Base-by-base conservation (phyloP, 2,888 invertebrate genomes). In the Perizoma flavofasciatum region DNA sequence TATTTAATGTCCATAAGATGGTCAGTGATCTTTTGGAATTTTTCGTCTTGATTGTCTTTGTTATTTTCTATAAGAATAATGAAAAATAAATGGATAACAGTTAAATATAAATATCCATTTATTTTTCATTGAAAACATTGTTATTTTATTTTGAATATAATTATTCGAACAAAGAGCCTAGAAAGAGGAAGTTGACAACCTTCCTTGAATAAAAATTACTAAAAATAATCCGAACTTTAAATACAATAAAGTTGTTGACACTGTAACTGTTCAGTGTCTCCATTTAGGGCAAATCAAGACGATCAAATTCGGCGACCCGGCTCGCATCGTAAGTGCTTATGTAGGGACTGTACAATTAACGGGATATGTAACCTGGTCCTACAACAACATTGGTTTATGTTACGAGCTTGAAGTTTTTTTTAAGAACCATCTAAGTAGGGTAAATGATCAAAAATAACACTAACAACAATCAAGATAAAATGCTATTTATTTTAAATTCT, bases 301-400 rank as follows among this genome's bases (percentile, higher is more conserved):
- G 68, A 75, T 81, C 78, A 76, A 79, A 78, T 79, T 80, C 72
- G 82, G 72, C 70, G 74, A 81, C 81, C 70, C 72, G 77, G 66
- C 72, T 71, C 71, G 88, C 81, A 85, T 89, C 74, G 73, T 82
- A 86, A 87, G 80, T 70, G 77, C 81, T 79, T 81, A 78, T 79
- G 77, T 75, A 73, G 77, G 74, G 79, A 72, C 81, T 78, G 78
- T 83, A 73, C 85, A 80, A 82, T 82, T 86, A 89, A 89, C 89
- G 89, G 89, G 74, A 88, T 77, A 68, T 66, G 66, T 71, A 68
- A 66, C 72, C 78, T 70, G 73, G 69, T 70, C 73, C 68, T 67
- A 69, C 73, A 65, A 64, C 66, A 67, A 66, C 57, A 66, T 58
- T 59, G 73, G 71, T 58, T 8, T 61, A 75, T 74, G 71, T 34